Evolutionary conservation across 2,113 vertebrate species (phyloP).

Genomic region (Mola mola): DNA sequence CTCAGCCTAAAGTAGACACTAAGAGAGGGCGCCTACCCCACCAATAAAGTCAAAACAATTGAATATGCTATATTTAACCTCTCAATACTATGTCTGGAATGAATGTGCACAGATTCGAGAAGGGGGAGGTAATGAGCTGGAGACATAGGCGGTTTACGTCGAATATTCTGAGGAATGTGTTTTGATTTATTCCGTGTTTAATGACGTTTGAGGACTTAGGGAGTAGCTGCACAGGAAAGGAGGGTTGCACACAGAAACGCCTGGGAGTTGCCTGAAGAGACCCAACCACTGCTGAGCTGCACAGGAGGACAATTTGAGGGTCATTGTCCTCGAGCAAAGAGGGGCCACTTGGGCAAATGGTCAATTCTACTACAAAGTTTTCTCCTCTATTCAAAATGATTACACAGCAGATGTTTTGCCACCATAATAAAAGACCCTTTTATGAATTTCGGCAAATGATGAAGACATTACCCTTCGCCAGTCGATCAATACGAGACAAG

Average conservation of each 20-base stretch:
- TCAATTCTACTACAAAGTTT: no score
- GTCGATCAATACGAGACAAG: no score
- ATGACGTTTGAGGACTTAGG: constrained; percentile 51
- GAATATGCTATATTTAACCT: constrained; percentile 61
- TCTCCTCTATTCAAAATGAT: no score
- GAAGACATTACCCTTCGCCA: no score
- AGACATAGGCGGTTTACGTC: constrained; percentile 52
- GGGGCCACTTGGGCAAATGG: no score
- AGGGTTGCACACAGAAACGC: constrained; percentile 23
- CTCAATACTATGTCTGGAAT: constrained; percentile 65
- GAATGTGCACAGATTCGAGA: constrained; percentile 51
- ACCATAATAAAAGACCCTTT: no score
- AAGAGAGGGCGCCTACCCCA: constrained; percentile 8
- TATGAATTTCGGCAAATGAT: no score
- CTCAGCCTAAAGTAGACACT: constrained; percentile 12
- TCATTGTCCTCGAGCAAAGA: background rate
- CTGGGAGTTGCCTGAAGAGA: constrained; percentile 42
- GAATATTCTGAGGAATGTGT: constrained; percentile 51
- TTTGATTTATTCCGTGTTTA: constrained; percentile 54
- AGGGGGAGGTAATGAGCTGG: constrained; percentile 50
- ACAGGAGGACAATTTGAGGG: constrained; percentile 3
- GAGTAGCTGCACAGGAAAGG: constrained; percentile 38
- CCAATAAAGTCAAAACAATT: constrained; percentile 49
- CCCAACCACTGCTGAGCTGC: constrained; percentile 9
- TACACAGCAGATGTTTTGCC: no score